These are phyloP conservation scores for Corythoichthys intestinalis DNA, from an alignment of 2,113 vertebrate species.

Conservation along the genomic window DNA sequence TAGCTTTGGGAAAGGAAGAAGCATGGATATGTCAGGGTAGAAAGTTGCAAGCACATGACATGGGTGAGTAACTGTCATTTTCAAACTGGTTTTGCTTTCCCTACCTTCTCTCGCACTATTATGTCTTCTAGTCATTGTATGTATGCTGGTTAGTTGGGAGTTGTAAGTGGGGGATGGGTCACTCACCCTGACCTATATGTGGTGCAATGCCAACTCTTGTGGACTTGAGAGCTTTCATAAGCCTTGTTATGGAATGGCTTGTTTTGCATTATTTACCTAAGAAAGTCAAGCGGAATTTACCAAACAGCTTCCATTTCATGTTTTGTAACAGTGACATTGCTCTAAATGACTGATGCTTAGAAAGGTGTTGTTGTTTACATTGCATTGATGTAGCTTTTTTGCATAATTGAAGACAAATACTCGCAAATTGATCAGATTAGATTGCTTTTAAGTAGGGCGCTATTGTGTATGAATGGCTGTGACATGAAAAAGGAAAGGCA, in stretches of 20 bases:
- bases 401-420: background rate
- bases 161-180: background rate
- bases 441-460: too few relatives aligned
- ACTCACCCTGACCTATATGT: slow-evolving; percentile 57
- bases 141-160: background rate
- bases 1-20: slow-evolving; percentile 12
- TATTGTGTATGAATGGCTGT: too few relatives aligned
- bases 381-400: background rate
- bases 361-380: background rate
- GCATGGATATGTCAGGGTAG: slow-evolving; percentile 29
- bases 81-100: background rate
- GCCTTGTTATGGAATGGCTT: slow-evolving; percentile 49
- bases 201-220: slow-evolving; percentile 23
- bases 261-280: background rate
- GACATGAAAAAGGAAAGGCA: too few relatives aligned
- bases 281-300: background rate
- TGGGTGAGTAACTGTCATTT: slow-evolving; percentile 56
- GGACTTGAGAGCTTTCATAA: slow-evolving; percentile 52
- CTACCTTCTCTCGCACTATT: background rate
- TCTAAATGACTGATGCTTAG: background rate
- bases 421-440: too few relatives aligned
- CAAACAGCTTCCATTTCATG: too few relatives aligned
- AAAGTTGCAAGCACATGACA: slow-evolving; percentile 45
- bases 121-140: background rate
- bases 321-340: background rate